Base-by-base conservation (phyloP, 2,113 vertebrate genomes). In the Bambusicola thoracicus region DNA sequence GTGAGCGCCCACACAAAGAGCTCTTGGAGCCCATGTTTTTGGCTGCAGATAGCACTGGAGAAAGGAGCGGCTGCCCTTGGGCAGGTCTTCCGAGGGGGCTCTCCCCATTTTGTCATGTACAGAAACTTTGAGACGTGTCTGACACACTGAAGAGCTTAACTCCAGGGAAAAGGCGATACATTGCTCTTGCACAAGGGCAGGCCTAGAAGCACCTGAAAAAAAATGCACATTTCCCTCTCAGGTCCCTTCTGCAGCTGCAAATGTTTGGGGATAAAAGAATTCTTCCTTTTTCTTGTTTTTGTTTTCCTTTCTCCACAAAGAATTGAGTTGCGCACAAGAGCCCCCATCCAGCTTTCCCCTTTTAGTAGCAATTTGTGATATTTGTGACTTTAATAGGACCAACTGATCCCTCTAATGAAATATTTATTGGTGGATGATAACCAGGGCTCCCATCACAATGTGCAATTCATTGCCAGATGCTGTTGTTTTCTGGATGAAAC, bases 231-330 rank as follows among this genome's bases (percentile, higher is more conserved):
- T 80, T 38, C 32, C 13, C 1, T 2, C 30, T 61, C 22, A 20
- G 27, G 18, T 76, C 29, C 8, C 17, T 81, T 41, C 22, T 4
- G 1, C 24, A 74, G 24, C 65, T 81, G 19, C 16, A 86, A 69
- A 85, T 19, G 22, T 0, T 0, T 34, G 4, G 11, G 34, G 44
- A 46, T 69, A 81, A 74, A 13, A 49, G 46, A 58, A 21, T 69
- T 81, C 17, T 80, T 43, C 6, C 20, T 41, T 92, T 83, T 8
- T 67, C 24, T 86, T 83, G 61, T 70, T 85, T 92, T 58, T 46
- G 11, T 40, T 77, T 77, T 62, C 40, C n/a, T 68, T 81, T 46
- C 44, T 58, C 41, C 59, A 40, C 59, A 75, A 74, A 13, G 61
- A 6, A 8, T 40, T 4, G 2, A 73, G 25, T 62, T 68, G 51